Conservation (phyloP, 2,797 vertebrate species). For the Orestias chungarensis region DNA sequence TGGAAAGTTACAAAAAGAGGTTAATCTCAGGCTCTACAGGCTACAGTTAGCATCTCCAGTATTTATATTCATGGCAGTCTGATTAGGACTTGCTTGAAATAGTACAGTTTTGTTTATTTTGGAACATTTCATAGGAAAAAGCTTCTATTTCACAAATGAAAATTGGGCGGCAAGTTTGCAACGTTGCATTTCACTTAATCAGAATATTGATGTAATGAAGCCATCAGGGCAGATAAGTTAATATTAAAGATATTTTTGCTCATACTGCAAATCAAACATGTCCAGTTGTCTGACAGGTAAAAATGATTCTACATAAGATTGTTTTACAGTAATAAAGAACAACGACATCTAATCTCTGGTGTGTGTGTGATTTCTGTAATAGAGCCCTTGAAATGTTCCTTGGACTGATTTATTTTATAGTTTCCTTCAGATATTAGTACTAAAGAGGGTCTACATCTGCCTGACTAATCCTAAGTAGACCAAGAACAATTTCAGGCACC, state of each 20-base stretch:
- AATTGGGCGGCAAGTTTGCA: neutral
- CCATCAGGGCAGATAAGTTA: neutral
- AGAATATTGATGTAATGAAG: neutral
- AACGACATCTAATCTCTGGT: neutral
- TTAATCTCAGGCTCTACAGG: neutral
- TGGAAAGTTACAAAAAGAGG: neutral
- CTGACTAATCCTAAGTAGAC: constrained; percentile 4
- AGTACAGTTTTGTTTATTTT: neutral
- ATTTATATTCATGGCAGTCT: neutral
- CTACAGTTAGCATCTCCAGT: neutral
- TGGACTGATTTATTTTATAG: no score
- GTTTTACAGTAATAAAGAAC: neutral
- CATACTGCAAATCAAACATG: neutral
- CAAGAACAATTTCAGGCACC: neutral
- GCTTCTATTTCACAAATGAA: neutral
- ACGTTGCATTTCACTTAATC: neutral
- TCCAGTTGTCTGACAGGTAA: neutral
- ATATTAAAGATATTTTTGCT: neutral
- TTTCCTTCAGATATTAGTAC: neutral
- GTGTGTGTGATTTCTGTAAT: no score
- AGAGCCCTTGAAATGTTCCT: neutral
- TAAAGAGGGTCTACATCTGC: neutral
- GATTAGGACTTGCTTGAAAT: neutral
- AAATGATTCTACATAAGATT: neutral
- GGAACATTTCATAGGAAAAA: neutral